Conservation (phyloP, 2,113 vertebrate species). For the Albula glossodonta region DNA sequence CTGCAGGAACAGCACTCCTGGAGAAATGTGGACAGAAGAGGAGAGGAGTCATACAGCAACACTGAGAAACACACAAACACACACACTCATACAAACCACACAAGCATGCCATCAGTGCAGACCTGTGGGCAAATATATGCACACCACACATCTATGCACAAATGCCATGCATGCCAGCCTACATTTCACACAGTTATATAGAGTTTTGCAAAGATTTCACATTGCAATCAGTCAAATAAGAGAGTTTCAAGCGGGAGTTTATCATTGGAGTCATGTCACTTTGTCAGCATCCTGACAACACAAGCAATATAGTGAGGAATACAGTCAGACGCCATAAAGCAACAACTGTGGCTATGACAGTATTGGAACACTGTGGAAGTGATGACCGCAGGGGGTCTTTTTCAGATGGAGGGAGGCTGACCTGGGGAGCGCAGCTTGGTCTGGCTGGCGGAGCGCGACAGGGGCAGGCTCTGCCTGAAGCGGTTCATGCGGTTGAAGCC, state of each 20-base stretch:
- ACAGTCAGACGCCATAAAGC: neutral
- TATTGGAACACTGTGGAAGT: neutral
- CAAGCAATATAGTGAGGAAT: neutral
- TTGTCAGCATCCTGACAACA: neutral
- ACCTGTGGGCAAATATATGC: neutral
- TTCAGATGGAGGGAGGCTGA: constrained; percentile 48
- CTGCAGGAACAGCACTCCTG: constrained; percentile 96
- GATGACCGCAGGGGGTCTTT: no score
- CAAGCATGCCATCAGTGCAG: neutral
- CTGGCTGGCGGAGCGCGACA: constrained; percentile 95
- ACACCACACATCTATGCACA: no score
- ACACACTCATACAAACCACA: neutral
- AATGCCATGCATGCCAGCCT: no score
- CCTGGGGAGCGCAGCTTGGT: constrained; percentile 96
- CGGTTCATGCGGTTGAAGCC: constrained; percentile 98
- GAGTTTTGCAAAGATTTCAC: no score
- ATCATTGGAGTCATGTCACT: neutral
- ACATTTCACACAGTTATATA: no score
- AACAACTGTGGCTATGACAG: neutral
- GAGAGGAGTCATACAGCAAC: neutral
- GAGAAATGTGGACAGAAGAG: neutral
- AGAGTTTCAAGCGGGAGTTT: neutral
- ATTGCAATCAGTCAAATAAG: no score
- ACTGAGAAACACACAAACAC: no score
- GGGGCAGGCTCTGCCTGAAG: constrained; percentile 93